Percentiles rank a stretch among this genome's conserved stretches.
phyloP scores from a whole-genome alignment of 1,140 invertebrate genomes.

The Onthophagus taurus region DNA sequence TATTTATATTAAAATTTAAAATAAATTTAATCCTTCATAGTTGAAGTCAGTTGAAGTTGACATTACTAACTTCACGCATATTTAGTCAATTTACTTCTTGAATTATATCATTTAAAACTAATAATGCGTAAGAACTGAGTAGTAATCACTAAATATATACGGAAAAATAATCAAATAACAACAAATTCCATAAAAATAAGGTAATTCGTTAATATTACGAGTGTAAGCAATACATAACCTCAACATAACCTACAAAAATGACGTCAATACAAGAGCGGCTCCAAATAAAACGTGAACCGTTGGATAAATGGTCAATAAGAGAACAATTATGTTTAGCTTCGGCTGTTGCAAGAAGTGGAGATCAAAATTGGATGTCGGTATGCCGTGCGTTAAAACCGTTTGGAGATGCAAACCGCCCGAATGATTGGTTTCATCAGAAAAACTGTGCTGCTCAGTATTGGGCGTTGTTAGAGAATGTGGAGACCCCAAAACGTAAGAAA shows the following conservation, averaged over 20 bases:
- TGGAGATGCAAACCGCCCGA: constrained; percentile 63
- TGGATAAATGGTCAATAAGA: constrained; percentile 74
- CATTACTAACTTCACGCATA: no score
- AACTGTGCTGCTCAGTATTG: constrained; percentile 86
- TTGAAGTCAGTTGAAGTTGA: no score
- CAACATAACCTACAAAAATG: constrained; percentile 33
- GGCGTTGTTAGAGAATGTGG: constrained; percentile 70
- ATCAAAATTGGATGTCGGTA: constrained; percentile 92
- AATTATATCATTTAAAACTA: no score
- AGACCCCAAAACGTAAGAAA: constrained; percentile 81
- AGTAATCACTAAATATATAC: no score
- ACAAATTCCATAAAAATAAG: no score
- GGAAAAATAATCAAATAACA: no score
- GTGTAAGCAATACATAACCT: constrained; percentile 5
- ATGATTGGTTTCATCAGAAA: constrained; percentile 87
- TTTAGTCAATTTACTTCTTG: no score
- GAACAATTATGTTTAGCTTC: constrained; percentile 82
- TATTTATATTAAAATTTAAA: no score
- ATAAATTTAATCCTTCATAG: no score
- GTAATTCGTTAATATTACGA: no score
- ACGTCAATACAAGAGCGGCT: constrained; percentile 47
- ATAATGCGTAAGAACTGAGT: no score
- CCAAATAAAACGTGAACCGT: constrained; percentile 57
- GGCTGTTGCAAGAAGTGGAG: constrained; percentile 76
- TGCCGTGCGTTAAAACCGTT: constrained; percentile 65